phyloP scores from a whole-genome alignment of 2,888 invertebrate genomes.

The Campoplex nolae region DNA sequence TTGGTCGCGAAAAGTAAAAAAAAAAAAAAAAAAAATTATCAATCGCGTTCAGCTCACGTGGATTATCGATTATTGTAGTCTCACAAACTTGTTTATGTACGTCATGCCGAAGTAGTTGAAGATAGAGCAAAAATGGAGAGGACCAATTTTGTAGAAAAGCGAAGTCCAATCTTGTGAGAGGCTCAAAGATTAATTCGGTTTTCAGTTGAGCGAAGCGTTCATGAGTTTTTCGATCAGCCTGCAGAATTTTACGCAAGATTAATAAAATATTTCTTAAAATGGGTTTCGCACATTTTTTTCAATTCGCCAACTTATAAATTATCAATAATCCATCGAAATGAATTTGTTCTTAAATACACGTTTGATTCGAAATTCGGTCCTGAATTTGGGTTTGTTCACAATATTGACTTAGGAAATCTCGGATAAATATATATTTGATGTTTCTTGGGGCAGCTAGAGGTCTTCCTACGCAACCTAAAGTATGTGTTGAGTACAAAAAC shows the following conservation, averaged over 20 bases:
- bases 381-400: neutral
- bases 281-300: neutral
- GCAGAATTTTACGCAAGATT: too few species aligned
- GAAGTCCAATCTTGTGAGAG: neutral
- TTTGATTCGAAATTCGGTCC: neutral
- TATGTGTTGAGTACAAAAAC: constrained; percentile 45
- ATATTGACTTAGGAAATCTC: neutral
- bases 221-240: neutral
- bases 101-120: neutral
- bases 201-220: too few species aligned
- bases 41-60: too few species aligned
- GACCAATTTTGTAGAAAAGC: neutral
- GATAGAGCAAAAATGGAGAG: neutral
- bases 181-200: neutral
- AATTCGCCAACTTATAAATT: neutral
- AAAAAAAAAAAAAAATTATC: too few species aligned
- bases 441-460: neutral
- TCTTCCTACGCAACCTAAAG: neutral
- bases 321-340: neutral
- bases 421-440: neutral
- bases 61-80: too few species aligned
- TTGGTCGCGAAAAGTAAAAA: too few species aligned
- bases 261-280: neutral
- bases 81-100: neutral
- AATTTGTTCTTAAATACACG: neutral